Base-by-base conservation (phyloP, 2,797 vertebrate species). In the Furcifer pardalis region DNA sequence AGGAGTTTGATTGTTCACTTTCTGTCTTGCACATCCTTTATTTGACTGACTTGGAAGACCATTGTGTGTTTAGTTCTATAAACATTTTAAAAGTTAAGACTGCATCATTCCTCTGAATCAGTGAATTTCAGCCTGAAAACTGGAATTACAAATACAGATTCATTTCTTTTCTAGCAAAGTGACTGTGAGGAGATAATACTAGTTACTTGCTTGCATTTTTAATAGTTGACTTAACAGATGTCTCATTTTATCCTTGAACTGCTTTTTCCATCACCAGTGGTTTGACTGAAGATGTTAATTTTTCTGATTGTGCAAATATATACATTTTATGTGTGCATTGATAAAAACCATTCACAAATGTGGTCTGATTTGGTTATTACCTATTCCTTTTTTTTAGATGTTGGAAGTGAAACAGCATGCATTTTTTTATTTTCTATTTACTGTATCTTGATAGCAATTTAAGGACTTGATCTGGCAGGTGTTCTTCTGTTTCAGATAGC, bases 271-370 rank as follows among this genome's bases (percentile, higher is more conserved):
- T 82, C 40, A 0, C 56, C 5, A 1, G 75, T 88, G 23, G 91
- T 92, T 89, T 87, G 86, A 90, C 91, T 91, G 87, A 93, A 94
- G 88, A 90, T 89, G 68, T 63, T 87, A 13, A 71, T 92, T 94
- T 94, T 94, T 91, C 83, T 89, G 84, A 83, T 84, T 89, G 79
- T 94, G 89, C 88, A 91, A 85, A 89, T 88, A 81, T 9, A 80
- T 73, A 23, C 40, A 37, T 89, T 86, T 59, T 93, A 81, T 84
- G 76, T 89, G 78, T 89, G 86, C 0, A 0, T 60, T 92, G 91
- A 91, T 69, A 89, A 90, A 83, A 87, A 86, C 66, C 80, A 44
- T 88, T 93, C 49, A 23, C 79, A 89, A 90, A 89, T 87, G 9
- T 71, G 86, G 73, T 87, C 87, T 88, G 52, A 77, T 89, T 89